Conservation (phyloP, 2,797 vertebrate species). For the Forpus xanthops region DNA sequence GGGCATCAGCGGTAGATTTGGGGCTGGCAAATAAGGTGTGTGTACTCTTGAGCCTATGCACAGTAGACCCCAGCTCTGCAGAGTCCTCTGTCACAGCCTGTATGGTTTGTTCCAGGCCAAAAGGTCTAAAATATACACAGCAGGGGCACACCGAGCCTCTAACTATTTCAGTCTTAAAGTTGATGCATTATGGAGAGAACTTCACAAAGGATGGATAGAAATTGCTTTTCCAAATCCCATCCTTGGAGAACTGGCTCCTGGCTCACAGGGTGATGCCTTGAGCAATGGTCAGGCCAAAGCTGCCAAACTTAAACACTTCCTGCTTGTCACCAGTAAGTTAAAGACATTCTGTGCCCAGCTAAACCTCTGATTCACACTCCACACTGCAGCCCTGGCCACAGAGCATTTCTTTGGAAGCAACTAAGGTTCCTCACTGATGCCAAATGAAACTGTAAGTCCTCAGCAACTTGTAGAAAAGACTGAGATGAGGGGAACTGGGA, state of each 20-base stretch:
- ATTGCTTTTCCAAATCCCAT: background rate
- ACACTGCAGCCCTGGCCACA: background rate
- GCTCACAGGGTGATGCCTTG: background rate
- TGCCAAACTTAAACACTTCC: background rate
- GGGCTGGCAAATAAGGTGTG: background rate
- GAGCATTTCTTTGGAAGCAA: background rate
- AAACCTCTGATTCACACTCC: background rate
- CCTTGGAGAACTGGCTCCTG: background rate
- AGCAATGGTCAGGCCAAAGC: background rate
- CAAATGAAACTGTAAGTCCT: background rate
- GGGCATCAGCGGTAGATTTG: background rate
- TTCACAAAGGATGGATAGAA: background rate
- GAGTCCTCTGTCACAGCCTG: background rate
- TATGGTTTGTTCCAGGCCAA: background rate
- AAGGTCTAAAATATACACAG: background rate
- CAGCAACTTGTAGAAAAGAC: background rate
- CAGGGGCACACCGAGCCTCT: background rate
- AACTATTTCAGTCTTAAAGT: background rate
- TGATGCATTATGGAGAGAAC: background rate
- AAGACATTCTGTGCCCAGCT: background rate
- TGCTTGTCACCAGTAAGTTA: background rate
- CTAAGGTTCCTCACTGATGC: background rate
- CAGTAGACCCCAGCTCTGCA: background rate
- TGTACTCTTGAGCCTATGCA: fast-evolving
- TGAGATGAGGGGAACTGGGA: background rate